These are phyloP conservation scores for Hylia prasina DNA, from an alignment of 2,113 vertebrate genomes.

Conservation along the genomic window DNA sequence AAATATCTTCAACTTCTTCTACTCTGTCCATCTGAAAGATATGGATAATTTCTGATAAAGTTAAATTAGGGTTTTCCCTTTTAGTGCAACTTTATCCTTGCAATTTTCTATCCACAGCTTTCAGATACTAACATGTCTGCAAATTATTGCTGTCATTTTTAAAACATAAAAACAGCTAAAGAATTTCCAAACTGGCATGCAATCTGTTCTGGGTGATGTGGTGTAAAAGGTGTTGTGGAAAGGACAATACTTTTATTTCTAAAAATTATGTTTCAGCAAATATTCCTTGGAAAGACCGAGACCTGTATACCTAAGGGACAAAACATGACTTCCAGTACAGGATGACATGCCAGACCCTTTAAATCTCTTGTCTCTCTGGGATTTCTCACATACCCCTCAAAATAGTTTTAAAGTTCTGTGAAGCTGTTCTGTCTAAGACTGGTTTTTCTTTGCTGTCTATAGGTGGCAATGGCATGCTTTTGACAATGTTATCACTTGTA, in stretches of 20 bases:
- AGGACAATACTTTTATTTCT: not conserved
- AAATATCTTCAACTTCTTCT: not conserved
- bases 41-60: not conserved
- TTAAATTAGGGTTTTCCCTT: not conserved
- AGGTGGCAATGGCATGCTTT: slow-evolving; percentile 32
- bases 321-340: not conserved
- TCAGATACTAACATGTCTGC: slow-evolving; percentile 5
- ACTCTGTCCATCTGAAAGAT: not conserved
- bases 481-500: not conserved
- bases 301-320: not conserved
- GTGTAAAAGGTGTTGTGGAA: not conserved
- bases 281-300: not conserved
- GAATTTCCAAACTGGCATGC: slow-evolving; percentile 12
- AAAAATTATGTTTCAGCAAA: not conserved
- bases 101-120: not conserved
- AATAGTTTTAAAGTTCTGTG: not conserved
- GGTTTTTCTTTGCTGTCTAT: not conserved
- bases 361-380: not conserved
- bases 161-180: slow-evolving; percentile 20
- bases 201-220: slow-evolving; percentile 43
- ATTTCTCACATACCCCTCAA: not conserved
- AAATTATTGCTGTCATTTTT: slow-evolving; percentile 33
- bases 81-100: not conserved
- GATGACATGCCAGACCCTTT: not conserved
- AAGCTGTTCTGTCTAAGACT: not conserved